phyloP scores from a whole-genome alignment of 2,113 vertebrate genomes.

The Labeo catla region DNA sequence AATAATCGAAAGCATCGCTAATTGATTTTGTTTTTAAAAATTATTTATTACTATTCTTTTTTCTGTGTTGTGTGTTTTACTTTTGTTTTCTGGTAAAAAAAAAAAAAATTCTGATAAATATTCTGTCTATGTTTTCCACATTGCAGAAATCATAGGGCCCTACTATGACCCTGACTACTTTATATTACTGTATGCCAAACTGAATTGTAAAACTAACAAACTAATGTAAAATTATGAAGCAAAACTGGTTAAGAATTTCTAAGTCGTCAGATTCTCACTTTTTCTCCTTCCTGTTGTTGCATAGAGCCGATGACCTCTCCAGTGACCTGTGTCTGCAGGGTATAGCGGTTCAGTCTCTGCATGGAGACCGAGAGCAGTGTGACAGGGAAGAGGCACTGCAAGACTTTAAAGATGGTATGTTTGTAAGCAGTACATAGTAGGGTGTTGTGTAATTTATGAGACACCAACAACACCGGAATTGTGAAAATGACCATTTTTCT shows the following conservation, averaged over 20 bases:
- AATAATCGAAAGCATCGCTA: too few relatives aligned
- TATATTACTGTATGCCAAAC: neutral
- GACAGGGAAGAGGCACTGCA: conserved; percentile 91
- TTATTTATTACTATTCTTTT: too few relatives aligned
- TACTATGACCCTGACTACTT: neutral
- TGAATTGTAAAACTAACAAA: neutral
- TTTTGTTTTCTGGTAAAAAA: too few relatives aligned
- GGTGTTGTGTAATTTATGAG: neutral
- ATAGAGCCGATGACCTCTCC: conserved; percentile 90
- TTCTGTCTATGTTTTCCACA: too few relatives aligned
- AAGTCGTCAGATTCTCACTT: neutral
- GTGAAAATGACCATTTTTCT: neutral
- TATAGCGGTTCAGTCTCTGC: conserved; percentile 89
- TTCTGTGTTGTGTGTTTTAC: too few relatives aligned
- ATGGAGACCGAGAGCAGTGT: conserved; percentile 89
- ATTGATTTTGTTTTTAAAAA: too few relatives aligned
- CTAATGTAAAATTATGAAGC: neutral
- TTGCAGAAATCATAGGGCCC: too few relatives aligned
- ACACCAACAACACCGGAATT: neutral
- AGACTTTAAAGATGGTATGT: conserved; percentile 88
- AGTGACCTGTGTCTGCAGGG: conserved; percentile 89
- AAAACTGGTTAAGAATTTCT: neutral
- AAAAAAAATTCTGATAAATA: too few relatives aligned
- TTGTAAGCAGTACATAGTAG: neutral
- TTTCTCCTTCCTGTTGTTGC: neutral